Evolutionary conservation across 2,113 vertebrate species (phyloP), one percentile per base, ranked within the genome.

Genomic region (Indicator indicator): DNA sequence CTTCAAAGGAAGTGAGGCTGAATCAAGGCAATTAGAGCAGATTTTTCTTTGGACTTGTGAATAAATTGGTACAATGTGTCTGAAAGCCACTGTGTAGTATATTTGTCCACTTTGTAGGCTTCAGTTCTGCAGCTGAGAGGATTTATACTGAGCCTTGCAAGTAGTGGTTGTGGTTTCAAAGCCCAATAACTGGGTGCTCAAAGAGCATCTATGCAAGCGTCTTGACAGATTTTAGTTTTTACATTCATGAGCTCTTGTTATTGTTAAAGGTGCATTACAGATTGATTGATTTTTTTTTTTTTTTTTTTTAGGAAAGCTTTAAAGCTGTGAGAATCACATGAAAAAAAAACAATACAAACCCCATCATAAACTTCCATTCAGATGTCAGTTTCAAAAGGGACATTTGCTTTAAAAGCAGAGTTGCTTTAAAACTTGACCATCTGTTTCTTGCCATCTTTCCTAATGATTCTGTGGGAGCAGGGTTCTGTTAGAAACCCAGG

Each of bases 1-100:
- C 78, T 74, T 92, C 87, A 94, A 93, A 92, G 82, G 72, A 85
- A 91, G 7, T 16, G 32, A 85, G 65, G 48, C 73, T 88, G 82
- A 83, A 88, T 86, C 46, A 89, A 54, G 50, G 89, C 67, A 87
- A n/a, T 75, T 74, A 88, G 74, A 85, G 32, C 52, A 91, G 83
- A 78, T 77, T 91, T 91, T 83, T 64, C 40, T 88, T 86, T 80
- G 42, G 78, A 18, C 46, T 80, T 48, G 42, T 52, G 68, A 89
- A 89, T 95, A 71, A 74, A 60, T 60, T 54, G 58, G 42, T 59
- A 28, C 46, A 60, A n/a, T 58, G 58, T 68, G 72, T 73, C 52
- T 85, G 74, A 63, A 76, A 92, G 82, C 5, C 42, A 27, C 69
- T 68, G 5, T 12, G 75, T 24, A 32, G 56, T 40, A 2, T 60